phyloP scores from a whole-genome alignment of 2,888 invertebrate genomes.

The Drosophila phalerata region DNA sequence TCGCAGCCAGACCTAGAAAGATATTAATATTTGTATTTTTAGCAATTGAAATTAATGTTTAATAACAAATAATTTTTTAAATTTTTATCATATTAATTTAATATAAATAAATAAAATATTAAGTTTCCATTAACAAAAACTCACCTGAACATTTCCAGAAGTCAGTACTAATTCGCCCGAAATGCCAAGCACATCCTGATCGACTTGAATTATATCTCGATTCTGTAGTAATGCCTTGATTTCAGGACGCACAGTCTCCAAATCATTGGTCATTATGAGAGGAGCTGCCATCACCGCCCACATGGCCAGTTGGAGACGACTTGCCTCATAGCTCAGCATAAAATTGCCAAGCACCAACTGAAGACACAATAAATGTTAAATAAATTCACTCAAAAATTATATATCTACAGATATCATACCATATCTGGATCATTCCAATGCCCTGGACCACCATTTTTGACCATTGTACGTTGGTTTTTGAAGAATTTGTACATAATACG shows the following conservation, averaged over 20 bases:
- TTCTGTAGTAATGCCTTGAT: constrained; percentile 88
- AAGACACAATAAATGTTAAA: background rate
- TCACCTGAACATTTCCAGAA: constrained; percentile 82
- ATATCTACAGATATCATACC: constrained; percentile 67
- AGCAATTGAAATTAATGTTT: no score
- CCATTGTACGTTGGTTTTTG: constrained; percentile 87
- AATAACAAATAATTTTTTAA: no score
- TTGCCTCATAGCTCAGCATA: constrained; percentile 89
- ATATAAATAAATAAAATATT: background rate
- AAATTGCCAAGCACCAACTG: constrained; percentile 88
- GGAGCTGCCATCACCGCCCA: constrained; percentile 91
- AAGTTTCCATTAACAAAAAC: background rate
- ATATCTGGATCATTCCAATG: constrained; percentile 91
- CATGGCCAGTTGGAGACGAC: constrained; percentile 90
- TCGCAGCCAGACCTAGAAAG: constrained; percentile 84
- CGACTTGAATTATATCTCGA: constrained; percentile 87
- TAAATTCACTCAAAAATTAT: background rate
- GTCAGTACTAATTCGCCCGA: constrained; percentile 86
- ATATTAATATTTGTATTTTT: background rate
- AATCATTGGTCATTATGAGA: constrained; percentile 90
- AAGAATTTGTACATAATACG: constrained; percentile 87
- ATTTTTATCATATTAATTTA: no score
- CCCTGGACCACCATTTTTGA: constrained; percentile 88
- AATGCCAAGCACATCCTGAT: constrained; percentile 89
- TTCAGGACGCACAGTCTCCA: constrained; percentile 87